These are phyloP conservation scores for Drosophila barbarae DNA, from an alignment of 2,888 invertebrate species.

Conservation along the genomic window DNA sequence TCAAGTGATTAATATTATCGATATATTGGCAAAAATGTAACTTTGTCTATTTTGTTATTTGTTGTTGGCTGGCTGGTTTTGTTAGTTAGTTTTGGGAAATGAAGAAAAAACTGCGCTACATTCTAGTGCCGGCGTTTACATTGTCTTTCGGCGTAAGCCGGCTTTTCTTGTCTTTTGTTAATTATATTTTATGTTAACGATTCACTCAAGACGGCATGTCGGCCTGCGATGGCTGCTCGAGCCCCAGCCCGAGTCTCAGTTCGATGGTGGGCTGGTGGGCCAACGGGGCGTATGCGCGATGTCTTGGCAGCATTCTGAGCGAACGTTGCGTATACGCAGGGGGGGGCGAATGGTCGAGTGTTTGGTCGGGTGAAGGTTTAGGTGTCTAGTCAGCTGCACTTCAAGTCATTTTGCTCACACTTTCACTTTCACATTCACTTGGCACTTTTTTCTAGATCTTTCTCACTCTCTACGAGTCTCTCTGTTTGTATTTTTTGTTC, in stretches of 20 bases:
- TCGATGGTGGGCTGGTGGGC: constrained; percentile 20
- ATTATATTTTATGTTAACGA: not conserved
- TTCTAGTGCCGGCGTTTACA: constrained; percentile 69
- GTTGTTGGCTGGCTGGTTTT: constrained; percentile 74
- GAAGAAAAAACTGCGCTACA: constrained; percentile 70
- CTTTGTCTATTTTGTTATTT: constrained; percentile 72
- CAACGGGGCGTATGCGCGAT: constrained; percentile 36
- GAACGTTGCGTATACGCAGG: constrained; percentile 24
- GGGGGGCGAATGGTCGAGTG: not conserved
- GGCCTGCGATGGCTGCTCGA: constrained; percentile 29
- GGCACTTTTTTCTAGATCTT: constrained; percentile 26
- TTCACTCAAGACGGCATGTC: constrained; percentile 68
- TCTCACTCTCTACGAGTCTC: constrained; percentile 43
- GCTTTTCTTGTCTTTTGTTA: constrained; percentile 22
- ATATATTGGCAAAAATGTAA: constrained; percentile 70
- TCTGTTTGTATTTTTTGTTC: constrained; percentile 16
- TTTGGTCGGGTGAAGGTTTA: constrained; percentile 1
- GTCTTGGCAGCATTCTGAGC: constrained; percentile 24
- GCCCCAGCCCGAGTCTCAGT: constrained; percentile 29
- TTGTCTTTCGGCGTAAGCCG: constrained; percentile 58
- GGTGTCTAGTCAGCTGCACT: constrained; percentile 52
- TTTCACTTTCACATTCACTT: constrained; percentile 66
- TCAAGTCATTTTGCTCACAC: constrained; percentile 65
- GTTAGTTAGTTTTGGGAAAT: constrained; percentile 61
- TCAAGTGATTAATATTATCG: constrained; percentile 56